Evolutionary conservation across 2,113 vertebrate species (phyloP), one percentile per base, ranked within the genome.

Genomic region (Seriola dumerili): DNA sequence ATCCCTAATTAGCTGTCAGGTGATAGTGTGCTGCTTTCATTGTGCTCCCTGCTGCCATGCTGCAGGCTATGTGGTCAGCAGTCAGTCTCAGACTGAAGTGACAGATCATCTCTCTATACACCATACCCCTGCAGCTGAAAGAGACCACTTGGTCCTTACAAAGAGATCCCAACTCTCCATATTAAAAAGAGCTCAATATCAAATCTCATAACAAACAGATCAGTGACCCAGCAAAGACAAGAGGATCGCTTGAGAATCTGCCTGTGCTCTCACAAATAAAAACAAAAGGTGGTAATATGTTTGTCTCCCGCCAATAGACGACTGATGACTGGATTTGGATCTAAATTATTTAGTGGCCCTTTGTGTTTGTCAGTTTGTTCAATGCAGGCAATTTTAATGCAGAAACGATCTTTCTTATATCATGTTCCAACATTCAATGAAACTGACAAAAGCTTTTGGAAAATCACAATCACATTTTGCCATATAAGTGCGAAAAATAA

Each of bases 1-100:
- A 93, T 94, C 93, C 88, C 94, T 94, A 94, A 95, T 95, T 95
- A 95, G 94, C 89, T 95, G 93, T 94, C 92, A 94, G 91, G 87
- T 94, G 93, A 94, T 94, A 94, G 87, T 85, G 80, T 78, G 89
- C 85, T 79, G 84, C 85, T 86, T 84, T 88, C 81, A 91, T 94
- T 93, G 93, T 93, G 83, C 73, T 83, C 77, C 83, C 85, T 50
- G 85, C 86, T 86, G 73, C 89, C 64, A 76, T 13, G 86, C 95
- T 92, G 88, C 86, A 90, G 93, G 94, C 90, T 85, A 93, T 92
- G 86, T 90, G 91, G 91, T 92, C 93, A 92, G 85, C 84, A 86
- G 93, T 89, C 90, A 90, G 90, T 81, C 88, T 92, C 77, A 81
- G 78, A 67, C 82, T 92, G 86, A 91, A 92, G 84, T 92, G 94